Percentiles rank a stretch among this genome's conserved stretches.
Evolutionary conservation across 2,797 vertebrate genomes (phyloP).

Genomic region (Helostoma temminkii): DNA sequence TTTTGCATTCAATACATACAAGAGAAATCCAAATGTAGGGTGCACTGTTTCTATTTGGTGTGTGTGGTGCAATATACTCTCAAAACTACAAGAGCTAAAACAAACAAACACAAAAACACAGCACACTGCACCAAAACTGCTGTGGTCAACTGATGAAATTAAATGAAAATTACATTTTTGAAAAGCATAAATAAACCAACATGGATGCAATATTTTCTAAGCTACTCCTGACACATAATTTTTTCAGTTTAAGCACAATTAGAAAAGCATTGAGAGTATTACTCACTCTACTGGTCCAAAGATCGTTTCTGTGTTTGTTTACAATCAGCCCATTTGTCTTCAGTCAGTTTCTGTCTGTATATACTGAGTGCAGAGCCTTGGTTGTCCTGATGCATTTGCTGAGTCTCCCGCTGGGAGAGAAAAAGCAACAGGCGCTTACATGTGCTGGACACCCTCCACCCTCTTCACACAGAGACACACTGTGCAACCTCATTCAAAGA

Average conservation of each 20-base stretch:
- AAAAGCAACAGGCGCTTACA: slow-evolving; percentile 36
- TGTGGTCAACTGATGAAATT: no score
- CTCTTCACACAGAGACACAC: slow-evolving; percentile 4
- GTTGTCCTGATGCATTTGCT: slow-evolving; percentile 44
- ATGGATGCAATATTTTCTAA: background rate
- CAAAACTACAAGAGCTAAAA: slow-evolving; percentile 1
- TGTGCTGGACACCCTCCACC: slow-evolving; percentile 37
- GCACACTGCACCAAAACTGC: background rate
- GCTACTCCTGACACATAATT: background rate
- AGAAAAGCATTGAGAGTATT: background rate
- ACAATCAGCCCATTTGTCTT: slow-evolving; percentile 35
- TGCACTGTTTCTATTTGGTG: background rate
- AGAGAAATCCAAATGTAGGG: background rate
- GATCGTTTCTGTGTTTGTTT: slow-evolving; percentile 27
- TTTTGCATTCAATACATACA: background rate
- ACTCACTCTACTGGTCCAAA: slow-evolving; percentile 56
- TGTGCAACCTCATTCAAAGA: slow-evolving; percentile 44
- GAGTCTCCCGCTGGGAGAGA: slow-evolving; percentile 48
- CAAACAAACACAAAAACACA: slow-evolving; percentile 15
- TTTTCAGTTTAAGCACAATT: background rate
- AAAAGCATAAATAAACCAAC: background rate
- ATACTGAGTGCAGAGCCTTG: slow-evolving; percentile 21
- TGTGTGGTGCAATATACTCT: background rate
- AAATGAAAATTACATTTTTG: no score
- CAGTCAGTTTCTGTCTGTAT: slow-evolving; percentile 19